Percentiles rank a stretch among this genome's conserved stretches.
Evolutionary conservation across 2,888 invertebrate species (phyloP).

Genomic region (Margaritifera margaritifera): DNA sequence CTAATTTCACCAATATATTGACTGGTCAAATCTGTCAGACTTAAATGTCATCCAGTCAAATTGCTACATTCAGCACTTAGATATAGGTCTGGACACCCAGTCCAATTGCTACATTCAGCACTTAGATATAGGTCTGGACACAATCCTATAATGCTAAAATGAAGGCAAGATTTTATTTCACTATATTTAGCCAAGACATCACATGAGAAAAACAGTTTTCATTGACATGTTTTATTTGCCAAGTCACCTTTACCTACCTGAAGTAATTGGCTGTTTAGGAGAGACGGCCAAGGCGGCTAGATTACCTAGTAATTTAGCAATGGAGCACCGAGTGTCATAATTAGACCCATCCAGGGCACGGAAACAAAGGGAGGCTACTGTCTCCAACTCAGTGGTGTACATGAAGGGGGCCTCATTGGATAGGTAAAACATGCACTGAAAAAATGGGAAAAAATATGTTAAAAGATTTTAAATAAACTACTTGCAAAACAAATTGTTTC

Average conservation of each 20-base stretch:
- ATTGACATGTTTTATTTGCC: not conserved
- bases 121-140: too few relatives aligned
- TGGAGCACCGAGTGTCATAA: slow-evolving; percentile 92
- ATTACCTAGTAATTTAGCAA: slow-evolving; percentile 92
- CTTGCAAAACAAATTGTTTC: too few relatives aligned
- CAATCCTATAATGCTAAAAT: too few relatives aligned
- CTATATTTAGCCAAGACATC: too few relatives aligned
- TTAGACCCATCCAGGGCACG: slow-evolving; percentile 93
- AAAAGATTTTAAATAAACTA: slow-evolving; percentile 7
- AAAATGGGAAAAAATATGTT: slow-evolving; percentile 5
- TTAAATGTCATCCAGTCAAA: too few relatives aligned
- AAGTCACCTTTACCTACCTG: slow-evolving; percentile 13
- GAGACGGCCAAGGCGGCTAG: slow-evolving; percentile 80
- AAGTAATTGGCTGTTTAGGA: slow-evolving; percentile 41
- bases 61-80: too few relatives aligned
- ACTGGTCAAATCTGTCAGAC: too few relatives aligned
- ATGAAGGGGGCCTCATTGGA: slow-evolving; percentile 87
- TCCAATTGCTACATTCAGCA: too few relatives aligned
- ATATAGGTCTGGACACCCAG: too few relatives aligned
- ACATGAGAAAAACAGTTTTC: not conserved
- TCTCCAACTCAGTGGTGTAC: slow-evolving; percentile 91
- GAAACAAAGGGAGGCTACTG: slow-evolving; percentile 91
- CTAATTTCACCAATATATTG: too few relatives aligned
- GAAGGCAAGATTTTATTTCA: too few relatives aligned
- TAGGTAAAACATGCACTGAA: slow-evolving; percentile 89